These are phyloP conservation scores for Fopius arisanus DNA, from an alignment of 1,140 invertebrate genomes.

Conservation along the genomic window DNA sequence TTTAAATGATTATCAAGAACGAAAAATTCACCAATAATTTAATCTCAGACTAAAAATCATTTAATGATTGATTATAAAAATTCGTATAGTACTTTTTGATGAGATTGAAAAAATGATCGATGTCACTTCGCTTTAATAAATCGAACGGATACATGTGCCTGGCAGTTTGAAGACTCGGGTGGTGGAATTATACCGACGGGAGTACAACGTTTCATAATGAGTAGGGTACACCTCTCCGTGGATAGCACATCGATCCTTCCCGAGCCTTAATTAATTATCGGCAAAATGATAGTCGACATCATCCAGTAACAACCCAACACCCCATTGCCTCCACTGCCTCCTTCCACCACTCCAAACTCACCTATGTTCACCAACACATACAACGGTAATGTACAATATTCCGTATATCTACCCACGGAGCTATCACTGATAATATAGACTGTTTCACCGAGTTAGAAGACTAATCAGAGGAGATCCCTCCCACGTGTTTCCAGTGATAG, in stretches of 20 bases:
- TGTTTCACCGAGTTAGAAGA: not conserved
- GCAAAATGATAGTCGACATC: conserved; percentile 38
- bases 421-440: not conserved
- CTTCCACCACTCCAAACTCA: not conserved
- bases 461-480: not conserved
- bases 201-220: conserved; percentile 54
- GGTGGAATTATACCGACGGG: conserved; percentile 44
- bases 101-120: not conserved
- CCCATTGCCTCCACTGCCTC: not conserved
- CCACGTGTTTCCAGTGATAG: not conserved
- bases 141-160: conserved; percentile 5
- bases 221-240: conserved; percentile 37
- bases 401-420: no score
- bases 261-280: conserved; percentile 52
- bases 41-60: no score
- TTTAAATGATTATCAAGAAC: no score
- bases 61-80: no score
- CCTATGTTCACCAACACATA: not conserved
- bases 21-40: no score
- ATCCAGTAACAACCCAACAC: not conserved
- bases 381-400: not conserved
- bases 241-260: conserved; percentile 47
- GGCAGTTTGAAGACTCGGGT: conserved; percentile 2
- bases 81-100: no score
- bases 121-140: not conserved